Conservation (phyloP, 35 echinoderm and acorn worm genomes). For the Apostichopus californicus region DNA sequence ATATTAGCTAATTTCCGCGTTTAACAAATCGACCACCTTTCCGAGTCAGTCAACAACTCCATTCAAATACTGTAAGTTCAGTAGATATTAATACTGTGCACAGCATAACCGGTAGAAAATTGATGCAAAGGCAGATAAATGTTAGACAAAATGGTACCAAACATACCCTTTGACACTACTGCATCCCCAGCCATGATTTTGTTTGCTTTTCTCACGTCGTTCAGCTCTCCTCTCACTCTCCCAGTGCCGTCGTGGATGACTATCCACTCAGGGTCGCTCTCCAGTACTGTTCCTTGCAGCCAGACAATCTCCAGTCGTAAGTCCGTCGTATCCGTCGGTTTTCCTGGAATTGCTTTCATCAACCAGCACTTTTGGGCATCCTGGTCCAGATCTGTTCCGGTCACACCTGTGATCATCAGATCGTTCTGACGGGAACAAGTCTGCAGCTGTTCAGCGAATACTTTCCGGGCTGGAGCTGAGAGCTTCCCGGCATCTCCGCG, state of each 20-base stretch:
- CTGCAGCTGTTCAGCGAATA: slow-evolving; percentile 36
- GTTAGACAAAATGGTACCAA: not conserved
- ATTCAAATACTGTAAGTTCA: too few species aligned
- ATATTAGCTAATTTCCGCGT: too few species aligned
- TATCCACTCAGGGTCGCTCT: slow-evolving; percentile 3
- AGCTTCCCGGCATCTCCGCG: slow-evolving; percentile 5
- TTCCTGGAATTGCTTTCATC: slow-evolving; percentile 3
- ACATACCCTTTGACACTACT: slow-evolving; percentile 33
- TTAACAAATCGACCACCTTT: too few species aligned
- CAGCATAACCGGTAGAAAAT: too few species aligned
- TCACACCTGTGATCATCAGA: too few species aligned
- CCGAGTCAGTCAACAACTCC: too few species aligned
- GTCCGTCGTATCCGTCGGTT: not conserved
- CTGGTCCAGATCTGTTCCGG: not conserved
- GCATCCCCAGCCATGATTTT: slow-evolving; percentile 6
- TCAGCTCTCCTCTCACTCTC: slow-evolving; percentile 31
- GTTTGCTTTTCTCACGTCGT: slow-evolving; percentile 36
- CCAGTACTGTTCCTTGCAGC: slow-evolving; percentile 38
- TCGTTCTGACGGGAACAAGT: not conserved
- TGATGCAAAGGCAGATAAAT: not conserved
- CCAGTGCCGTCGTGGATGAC: slow-evolving; percentile 43
- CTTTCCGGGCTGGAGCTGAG: slow-evolving; percentile 19
- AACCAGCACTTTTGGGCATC: slow-evolving; percentile 11
- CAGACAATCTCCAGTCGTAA: slow-evolving; percentile 18
- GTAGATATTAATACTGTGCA: too few species aligned